Percentiles rank a stretch among this genome's conserved stretches.
These are phyloP conservation scores for Ciconia nigra DNA, from an alignment of 2,797 vertebrate species.

Conservation along the genomic window DNA sequence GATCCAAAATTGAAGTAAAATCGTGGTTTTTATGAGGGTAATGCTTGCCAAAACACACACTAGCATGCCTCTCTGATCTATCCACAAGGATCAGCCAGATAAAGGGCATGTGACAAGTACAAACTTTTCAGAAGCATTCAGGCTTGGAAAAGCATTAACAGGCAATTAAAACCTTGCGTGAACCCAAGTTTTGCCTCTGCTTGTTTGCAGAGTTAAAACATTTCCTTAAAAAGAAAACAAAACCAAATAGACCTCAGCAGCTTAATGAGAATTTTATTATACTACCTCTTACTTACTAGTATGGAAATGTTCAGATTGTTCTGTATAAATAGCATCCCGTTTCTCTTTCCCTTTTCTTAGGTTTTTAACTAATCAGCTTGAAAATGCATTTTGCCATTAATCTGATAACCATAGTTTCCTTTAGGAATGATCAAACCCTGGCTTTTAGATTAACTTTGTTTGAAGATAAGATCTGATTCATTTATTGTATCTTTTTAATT, in stretches of 20 bases:
- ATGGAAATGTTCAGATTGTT: conserved; percentile 14
- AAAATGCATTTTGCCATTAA: conserved; percentile 50
- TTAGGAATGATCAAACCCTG: neutral
- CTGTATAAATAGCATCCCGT: neutral
- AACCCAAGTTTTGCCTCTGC: neutral
- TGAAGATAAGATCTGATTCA: conserved; percentile 25
- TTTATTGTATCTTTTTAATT: conserved; percentile 59
- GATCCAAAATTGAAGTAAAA: neutral
- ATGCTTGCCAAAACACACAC: neutral
- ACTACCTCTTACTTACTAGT: conserved; percentile 46
- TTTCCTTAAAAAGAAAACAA: neutral
- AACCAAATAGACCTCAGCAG: conserved; percentile 27
- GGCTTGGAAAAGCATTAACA: neutral
- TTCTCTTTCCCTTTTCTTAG: conserved; percentile 6
- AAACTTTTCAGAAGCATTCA: neutral
- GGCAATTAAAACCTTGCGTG: neutral
- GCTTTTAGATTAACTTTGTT: conserved; percentile 2
- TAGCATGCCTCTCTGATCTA: neutral
- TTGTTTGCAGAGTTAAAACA: neutral
- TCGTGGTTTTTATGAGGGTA: neutral
- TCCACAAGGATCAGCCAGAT: neutral
- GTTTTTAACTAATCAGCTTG: conserved; percentile 22
- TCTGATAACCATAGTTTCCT: conserved; percentile 46
- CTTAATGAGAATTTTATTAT: conserved; percentile 38
- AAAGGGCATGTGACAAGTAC: neutral